Evolutionary conservation across 2,888 invertebrate genomes (phyloP).

Genomic region (Venustoraphidia nigricollis): DNA sequence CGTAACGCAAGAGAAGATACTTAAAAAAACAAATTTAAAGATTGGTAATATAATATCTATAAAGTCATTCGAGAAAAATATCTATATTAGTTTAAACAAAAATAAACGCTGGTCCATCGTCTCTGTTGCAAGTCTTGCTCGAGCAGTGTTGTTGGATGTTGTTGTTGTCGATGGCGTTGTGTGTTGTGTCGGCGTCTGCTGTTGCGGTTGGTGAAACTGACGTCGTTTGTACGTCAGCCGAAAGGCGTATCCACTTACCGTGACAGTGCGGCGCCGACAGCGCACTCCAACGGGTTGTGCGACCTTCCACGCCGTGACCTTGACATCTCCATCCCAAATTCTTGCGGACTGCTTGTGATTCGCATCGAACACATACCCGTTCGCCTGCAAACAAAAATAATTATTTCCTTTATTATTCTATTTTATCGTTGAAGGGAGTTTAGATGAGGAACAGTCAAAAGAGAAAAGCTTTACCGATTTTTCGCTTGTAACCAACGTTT

Average conservation of each 20-base stretch:
- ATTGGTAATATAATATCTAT: no score
- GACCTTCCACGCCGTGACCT: conserved; percentile 66
- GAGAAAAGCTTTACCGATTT: no score
- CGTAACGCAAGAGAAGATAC: no score
- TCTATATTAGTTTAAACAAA: conserved; percentile 20
- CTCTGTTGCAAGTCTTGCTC: conserved; percentile 20
- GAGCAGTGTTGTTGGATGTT: conserved; percentile 17
- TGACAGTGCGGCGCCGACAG: conserved; percentile 76
- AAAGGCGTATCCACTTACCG: conserved; percentile 67
- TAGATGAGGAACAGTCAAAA: no score
- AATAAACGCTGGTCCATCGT: conserved; percentile 21
- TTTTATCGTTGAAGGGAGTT: no score
- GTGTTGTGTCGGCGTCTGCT: conserved; percentile 21
- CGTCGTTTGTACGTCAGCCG: conserved; percentile 26
- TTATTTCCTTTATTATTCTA: background rate
- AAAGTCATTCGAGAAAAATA: background rate
- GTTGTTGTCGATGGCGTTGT: background rate
- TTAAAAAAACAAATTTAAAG: no score
- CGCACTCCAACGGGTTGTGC: conserved; percentile 69
- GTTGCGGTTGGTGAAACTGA: conserved; percentile 13
- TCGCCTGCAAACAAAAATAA: conserved; percentile 36
- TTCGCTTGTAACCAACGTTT: no score
- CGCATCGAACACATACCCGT: conserved; percentile 67
- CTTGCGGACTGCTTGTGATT: conserved; percentile 63
- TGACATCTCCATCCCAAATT: conserved; percentile 64